These are phyloP conservation scores for Capreolus pygargus DNA, from an alignment of 2,113 vertebrate species.

Conservation along the genomic window DNA sequence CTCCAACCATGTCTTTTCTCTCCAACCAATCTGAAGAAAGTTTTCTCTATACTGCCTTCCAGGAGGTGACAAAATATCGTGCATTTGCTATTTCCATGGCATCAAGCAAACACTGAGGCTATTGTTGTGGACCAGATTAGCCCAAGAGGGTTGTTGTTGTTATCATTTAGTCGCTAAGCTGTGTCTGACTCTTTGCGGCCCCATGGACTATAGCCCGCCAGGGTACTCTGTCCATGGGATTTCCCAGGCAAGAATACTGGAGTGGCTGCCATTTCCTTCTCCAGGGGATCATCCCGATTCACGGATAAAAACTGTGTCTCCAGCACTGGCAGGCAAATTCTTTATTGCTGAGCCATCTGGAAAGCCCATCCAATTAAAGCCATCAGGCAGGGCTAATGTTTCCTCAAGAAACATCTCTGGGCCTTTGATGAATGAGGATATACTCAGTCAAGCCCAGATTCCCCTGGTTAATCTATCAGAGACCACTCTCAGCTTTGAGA, in stretches of 20 bases:
- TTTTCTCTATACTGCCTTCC: neutral
- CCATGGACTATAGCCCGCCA: neutral
- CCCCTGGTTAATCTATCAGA: neutral
- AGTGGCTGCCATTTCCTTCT: neutral
- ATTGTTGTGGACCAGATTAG: no score
- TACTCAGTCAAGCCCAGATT: neutral
- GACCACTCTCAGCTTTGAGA: neutral
- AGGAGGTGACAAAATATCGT: rapidly evolving
- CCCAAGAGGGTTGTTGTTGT: neutral
- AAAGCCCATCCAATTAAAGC: neutral
- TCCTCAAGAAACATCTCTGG: neutral
- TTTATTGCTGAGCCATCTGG: neutral
- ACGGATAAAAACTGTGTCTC: neutral
- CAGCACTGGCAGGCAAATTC: neutral
- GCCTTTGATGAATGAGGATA: neutral
- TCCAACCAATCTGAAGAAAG: neutral
- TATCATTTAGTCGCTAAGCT: neutral
- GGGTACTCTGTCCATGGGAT: neutral
- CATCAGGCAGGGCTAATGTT: neutral
- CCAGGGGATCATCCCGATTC: neutral
- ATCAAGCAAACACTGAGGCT: neutral
- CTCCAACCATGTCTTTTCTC: neutral
- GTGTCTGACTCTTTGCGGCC: neutral
- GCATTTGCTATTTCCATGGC: neutral
- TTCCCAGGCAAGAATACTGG: neutral